Base-by-base conservation (phyloP, 1,140 invertebrate species). In the Drepana arcuata region DNA sequence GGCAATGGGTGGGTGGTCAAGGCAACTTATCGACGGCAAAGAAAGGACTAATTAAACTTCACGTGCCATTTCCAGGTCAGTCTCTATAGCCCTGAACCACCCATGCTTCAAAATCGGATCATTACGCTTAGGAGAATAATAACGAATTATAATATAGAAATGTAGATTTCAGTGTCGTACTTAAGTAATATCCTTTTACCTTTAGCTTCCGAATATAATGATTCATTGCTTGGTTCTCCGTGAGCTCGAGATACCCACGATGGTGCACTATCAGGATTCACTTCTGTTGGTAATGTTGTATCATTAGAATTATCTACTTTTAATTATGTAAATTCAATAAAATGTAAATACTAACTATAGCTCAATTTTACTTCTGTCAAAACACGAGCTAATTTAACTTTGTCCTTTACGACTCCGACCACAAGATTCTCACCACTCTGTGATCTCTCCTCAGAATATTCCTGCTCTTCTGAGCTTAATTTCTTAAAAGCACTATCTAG, bases 271-370 rank as follows among this genome's bases (percentile, higher is more conserved):
- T 33, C 29, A 2, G 16, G 16, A 31, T 48, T 26, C 5, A 52
- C 45, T 16, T 33, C 53, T 51, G 13, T 29, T 12, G 16, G 29
- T 29, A 39, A 29, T 14, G 29, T 13, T 4, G 4, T 21, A 9
- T 5, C 9, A 21, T 21, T 5, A 21, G 18, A 9, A 5, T 21
- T 21, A 21, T 9, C 4, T 5, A 21, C 4, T 21, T 5, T 5
- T 21, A 21, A 5, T 9, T 21, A 21, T 21, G 4, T 21, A 21
- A 21, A 5, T 21, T 21, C 18, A 21, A 21, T 21, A 21, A 9
- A 5, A 4, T 21, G 18, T 9, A 9, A 5, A 16, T 37, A 39
- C 50, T 42, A 36, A 53, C 50, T 44, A 16, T 53, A 53, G 35
- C 48, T 39, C 31, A 33, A 38, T 39, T 51, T 51, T 7, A 21